Evolutionary conservation across 2,113 vertebrate genomes (phyloP).

Genomic region (Ictalurus punctatus): DNA sequence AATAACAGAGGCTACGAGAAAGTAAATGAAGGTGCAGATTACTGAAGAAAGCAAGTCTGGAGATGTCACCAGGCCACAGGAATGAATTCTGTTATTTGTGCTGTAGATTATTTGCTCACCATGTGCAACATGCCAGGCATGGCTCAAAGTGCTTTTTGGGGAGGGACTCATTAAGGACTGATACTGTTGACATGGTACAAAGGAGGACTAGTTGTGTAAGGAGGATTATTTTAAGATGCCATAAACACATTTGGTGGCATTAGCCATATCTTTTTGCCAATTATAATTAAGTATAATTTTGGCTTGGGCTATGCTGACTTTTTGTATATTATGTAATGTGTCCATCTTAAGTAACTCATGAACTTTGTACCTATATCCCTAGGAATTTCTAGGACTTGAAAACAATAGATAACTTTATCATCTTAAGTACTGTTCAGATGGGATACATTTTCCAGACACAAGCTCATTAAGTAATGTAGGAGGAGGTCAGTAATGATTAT

Average conservation of each 20-base stretch:
- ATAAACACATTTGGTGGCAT: background rate
- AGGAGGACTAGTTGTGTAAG: background rate
- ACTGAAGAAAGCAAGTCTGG: background rate
- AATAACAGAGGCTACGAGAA: background rate
- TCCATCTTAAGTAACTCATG: background rate
- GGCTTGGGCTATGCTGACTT: background rate
- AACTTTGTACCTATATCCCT: background rate
- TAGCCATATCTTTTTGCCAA: background rate
- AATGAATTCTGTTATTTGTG: background rate
- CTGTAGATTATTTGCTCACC: background rate
- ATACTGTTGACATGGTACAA: constrained; percentile 1
- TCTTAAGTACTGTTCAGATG: background rate
- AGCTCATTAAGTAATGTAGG: background rate
- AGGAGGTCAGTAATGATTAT: background rate
- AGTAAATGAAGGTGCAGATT: background rate
- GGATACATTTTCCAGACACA: background rate
- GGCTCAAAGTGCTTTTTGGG: background rate
- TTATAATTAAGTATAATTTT: background rate
- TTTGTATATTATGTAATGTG: background rate
- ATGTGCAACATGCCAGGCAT: background rate
- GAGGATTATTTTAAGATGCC: background rate
- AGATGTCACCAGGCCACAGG: background rate
- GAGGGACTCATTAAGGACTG: background rate
- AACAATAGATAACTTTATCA: background rate
- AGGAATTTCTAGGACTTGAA: background rate